phyloP scores from a whole-genome alignment of 2,888 invertebrate genomes.

The Hecatera dysodea region DNA sequence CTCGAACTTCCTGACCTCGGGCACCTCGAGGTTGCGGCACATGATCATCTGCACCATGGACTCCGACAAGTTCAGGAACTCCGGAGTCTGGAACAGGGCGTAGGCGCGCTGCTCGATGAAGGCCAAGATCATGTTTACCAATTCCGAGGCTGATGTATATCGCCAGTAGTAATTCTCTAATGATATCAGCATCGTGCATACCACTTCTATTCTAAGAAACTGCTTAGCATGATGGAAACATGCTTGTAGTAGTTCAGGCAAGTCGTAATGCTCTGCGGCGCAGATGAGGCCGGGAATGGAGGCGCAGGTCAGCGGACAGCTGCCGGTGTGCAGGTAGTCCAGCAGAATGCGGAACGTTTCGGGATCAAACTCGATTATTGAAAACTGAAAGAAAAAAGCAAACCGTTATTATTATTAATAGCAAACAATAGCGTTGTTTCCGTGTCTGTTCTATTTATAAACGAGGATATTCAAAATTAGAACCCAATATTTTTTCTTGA shows the following conservation, averaged over 20 bases:
- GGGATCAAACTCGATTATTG: constrained; percentile 98
- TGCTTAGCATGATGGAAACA: constrained; percentile 99
- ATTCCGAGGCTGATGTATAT: constrained; percentile 97
- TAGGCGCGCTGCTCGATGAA: constrained; percentile 97
- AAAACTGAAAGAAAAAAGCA: constrained; percentile 92
- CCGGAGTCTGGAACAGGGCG: constrained; percentile 95
- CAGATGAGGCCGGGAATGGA: constrained; percentile 98
- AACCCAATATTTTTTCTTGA: not conserved
- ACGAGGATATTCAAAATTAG: constrained; percentile 36
- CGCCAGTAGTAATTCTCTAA: constrained; percentile 99
- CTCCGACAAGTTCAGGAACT: constrained; percentile 97
- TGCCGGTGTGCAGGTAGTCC: constrained; percentile 98
- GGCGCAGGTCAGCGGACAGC: constrained; percentile 97
- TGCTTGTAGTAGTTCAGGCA: constrained; percentile 97
- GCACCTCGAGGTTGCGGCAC: constrained; percentile 97
- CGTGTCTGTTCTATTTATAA: constrained; percentile 35
- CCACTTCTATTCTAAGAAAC: constrained; percentile 97
- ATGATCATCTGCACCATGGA: constrained; percentile 99
- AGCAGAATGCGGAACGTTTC: constrained; percentile 97
- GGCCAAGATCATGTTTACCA: constrained; percentile 98
- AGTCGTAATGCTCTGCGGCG: constrained; percentile 98
- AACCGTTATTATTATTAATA: constrained; percentile 7
- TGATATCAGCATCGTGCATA: constrained; percentile 97
- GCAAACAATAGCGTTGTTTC: constrained; percentile 10
- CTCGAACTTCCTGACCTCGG: constrained; percentile 97